Evolutionary conservation across 1,140 invertebrate species (phyloP).

Genomic region (Metopolophium dirhodum): DNA sequence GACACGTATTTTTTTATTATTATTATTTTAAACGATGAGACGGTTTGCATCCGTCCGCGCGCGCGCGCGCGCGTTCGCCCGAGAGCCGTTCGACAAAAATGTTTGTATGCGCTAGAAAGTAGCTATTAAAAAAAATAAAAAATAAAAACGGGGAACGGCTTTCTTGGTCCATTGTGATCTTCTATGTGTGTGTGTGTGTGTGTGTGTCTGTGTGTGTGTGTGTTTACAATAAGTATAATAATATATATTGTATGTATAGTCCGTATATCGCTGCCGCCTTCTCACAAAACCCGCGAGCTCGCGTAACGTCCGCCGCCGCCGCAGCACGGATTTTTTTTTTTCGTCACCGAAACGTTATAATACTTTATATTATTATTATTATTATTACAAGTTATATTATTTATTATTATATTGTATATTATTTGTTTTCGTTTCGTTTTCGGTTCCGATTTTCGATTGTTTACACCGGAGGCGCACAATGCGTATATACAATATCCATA

Average conservation of each 20-base stretch:
- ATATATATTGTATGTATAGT: neutral
- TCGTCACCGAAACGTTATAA: neutral
- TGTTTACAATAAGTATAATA: neutral
- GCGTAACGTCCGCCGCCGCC: neutral
- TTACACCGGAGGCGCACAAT: neutral
- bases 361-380: neutral
- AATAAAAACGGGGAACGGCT: slow-evolving; percentile 51
- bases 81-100: slow-evolving; percentile 52
- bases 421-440: slow-evolving; percentile 8
- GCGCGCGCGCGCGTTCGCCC: neutral
- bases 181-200: neutral
- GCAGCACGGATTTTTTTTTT: neutral
- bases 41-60: slow-evolving; percentile 41
- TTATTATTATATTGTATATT: neutral
- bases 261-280: neutral
- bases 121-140: slow-evolving; percentile 44
- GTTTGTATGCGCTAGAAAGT: slow-evolving; percentile 55
- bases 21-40: slow-evolving; percentile 48
- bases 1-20: slow-evolving; percentile 52
- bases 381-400: neutral
- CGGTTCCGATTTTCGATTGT: slow-evolving; percentile 15
- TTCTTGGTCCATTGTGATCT: slow-evolving; percentile 49
- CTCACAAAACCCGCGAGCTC: neutral
- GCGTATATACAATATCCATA: neutral
- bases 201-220: neutral